Base-by-base conservation (phyloP, 2,888 invertebrate species). In the Euproctis similis region DNA sequence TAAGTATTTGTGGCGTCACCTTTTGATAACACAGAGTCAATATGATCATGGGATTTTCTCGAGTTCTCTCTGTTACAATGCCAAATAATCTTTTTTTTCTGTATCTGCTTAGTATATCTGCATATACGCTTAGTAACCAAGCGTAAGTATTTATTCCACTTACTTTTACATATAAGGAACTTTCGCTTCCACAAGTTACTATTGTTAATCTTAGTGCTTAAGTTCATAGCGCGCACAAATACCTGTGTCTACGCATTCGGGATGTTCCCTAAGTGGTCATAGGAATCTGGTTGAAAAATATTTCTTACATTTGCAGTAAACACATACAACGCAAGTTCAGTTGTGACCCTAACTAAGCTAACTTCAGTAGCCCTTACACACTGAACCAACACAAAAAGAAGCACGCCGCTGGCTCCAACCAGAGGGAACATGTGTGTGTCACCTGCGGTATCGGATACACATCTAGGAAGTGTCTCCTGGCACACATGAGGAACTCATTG, bases 321-420 rank as follows among this genome's bases (percentile, higher is more conserved):
- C 82, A 82, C 33, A 59, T 78, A 8, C 71, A 68, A 19, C 52
- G 59, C 0, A 72, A 69, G 10, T 82, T 81, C 45, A 17, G 37
- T 0, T 82, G 82, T 30, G 57, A 60, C 2, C 34, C 47, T 1
- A 81, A 82, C 11, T 2, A 50, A 0, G 41, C 70, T 0, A 43
- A 48, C 0, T 75, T 72, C 43, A 67, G 66, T 31, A 76, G 69
- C 8, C 82, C 82, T 0, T 78, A 81, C 55, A 65, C 69, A 0
- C 42, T 76, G 1, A 55, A 43, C 0, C 59, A 62, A 3, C 81
- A 80, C 27, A 59, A 59, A 24, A 66, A 60, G 29, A 55, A 39
- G 4, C 80, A 77, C 35, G 6, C 3, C 0, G n/a, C n/a, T n/a
- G 2, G 6, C 3, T 3, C 7, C 3, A n/a, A 23, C 2, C 8